phyloP scores from a whole-genome alignment of 2,797 vertebrate species.

The Limosa lapponica region DNA sequence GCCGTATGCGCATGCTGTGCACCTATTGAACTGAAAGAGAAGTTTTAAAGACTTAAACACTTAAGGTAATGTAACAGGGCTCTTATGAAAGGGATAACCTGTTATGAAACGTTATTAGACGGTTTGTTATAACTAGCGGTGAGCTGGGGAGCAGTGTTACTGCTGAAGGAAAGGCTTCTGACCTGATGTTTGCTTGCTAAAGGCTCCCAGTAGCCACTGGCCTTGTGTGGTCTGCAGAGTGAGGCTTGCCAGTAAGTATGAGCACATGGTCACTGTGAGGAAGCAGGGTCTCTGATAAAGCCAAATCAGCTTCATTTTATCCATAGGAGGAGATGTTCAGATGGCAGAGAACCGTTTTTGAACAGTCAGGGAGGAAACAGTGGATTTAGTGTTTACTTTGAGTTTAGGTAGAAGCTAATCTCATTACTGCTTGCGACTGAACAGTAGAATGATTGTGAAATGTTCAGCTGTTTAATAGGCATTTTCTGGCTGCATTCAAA shows the following conservation, averaged over 20 bases:
- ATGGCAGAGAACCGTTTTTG: neutral
- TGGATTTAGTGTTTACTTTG: neutral
- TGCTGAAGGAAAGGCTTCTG: neutral
- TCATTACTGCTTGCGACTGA: neutral
- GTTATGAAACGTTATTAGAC: neutral
- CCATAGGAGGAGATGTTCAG: neutral
- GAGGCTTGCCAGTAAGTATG: neutral
- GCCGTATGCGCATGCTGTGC: accelerated
- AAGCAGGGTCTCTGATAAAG: neutral
- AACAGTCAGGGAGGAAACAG: neutral
- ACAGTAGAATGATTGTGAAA: neutral
- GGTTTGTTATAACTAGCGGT: neutral
- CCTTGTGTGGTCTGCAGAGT: accelerated
- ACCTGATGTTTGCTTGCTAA: neutral
- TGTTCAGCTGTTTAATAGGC: neutral
- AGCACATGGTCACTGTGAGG: neutral
- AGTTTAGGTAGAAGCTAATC: neutral
- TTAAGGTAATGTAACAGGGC: neutral
- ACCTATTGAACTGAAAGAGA: neutral
- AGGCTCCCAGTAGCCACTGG: neutral
- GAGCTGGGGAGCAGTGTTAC: neutral
- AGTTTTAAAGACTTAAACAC: neutral
- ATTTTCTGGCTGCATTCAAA: neutral
- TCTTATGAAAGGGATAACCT: neutral
- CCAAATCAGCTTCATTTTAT: neutral